Evolutionary conservation across 2,797 vertebrate species (phyloP), one percentile per base, ranked within the genome.

Genomic region (Anniella stebbinsi): DNA sequence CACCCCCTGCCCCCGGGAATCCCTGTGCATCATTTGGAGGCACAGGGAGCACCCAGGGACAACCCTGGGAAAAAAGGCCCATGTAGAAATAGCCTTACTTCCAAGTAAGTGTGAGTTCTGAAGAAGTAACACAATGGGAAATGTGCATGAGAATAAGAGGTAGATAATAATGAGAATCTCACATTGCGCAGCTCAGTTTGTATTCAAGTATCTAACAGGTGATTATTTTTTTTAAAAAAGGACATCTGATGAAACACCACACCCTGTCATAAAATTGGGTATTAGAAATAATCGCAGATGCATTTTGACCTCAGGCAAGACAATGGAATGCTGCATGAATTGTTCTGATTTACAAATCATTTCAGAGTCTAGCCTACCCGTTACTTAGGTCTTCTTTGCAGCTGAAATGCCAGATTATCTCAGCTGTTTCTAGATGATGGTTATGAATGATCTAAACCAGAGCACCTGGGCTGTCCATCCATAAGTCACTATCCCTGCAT

Each of bases 391-490:
- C n/a, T 0, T 0, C 18, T 33, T 9, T 54, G 88, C 84, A 2
- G 4, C 51, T 93, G 83, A 91, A 95, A 92, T 90, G n/a, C 86
- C 60, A 85, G 73, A 90, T 91, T 83, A 92, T 88, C 88, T 91
- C 85, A 90, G 13, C 25, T 75, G 23, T 57, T 75, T 41, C 84
- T 60, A 80, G 77, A 30, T 87, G 86, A 72, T 21, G 83, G 78
- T 57, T 70, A 66, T n/a, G 21, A 41, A 15, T 54, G 28, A 36
- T 73, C 69, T 57, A 88, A 92, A 91, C 25, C 77, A 45, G 54
- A 80, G 48, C 80, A 83, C 17, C 23, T 84, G 45, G 57, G 12
- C 70, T 41, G 36, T 28, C 25, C 0, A 0, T 17, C 82, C 90
- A 76, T 30, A 69, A 84, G 87, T 82, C 89, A 85, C 0, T 86